Evolutionary conservation across 2,113 vertebrate genomes (phyloP).

Genomic region (Perca fluviatilis): DNA sequence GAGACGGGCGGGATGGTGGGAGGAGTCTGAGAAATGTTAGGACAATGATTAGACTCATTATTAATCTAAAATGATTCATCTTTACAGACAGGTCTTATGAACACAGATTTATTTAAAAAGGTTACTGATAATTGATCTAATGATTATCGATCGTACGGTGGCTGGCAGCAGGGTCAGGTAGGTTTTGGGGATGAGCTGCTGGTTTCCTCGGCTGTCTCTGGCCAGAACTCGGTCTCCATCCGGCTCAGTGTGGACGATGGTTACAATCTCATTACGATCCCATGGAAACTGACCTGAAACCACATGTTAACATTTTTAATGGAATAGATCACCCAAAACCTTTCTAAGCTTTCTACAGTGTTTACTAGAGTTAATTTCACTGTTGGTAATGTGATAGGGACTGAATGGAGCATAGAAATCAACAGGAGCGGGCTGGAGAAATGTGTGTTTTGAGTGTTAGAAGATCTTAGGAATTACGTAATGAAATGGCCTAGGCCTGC

Average conservation of each 20-base stretch:
- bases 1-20: conserved; percentile 8
- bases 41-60: neutral
- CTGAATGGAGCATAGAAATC: too few relatives aligned
- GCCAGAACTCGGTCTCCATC: conserved; percentile 64
- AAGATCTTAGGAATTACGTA: too few relatives aligned
- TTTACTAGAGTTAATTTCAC: too few relatives aligned
- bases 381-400: too few relatives aligned
- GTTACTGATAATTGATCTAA: neutral
- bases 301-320: too few relatives aligned
- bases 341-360: too few relatives aligned
- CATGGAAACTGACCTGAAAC: conserved; percentile 57
- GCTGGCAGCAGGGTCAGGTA: conserved; percentile 60
- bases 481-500: too few relatives aligned
- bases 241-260: conserved; percentile 39
- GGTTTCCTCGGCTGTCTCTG: conserved; percentile 66
- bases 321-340: too few relatives aligned
- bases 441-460: too few relatives aligned
- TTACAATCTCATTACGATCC: conserved; percentile 67
- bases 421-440: too few relatives aligned
- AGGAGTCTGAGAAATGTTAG: conserved; percentile 34
- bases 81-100: neutral
- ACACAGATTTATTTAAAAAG: neutral
- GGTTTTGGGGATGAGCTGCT: conserved; percentile 73
- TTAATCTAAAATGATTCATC: neutral
- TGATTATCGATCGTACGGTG: conserved; percentile 52